These are phyloP conservation scores for Phaetusa simplex DNA, from an alignment of 2,113 vertebrate genomes.

Conservation along the genomic window DNA sequence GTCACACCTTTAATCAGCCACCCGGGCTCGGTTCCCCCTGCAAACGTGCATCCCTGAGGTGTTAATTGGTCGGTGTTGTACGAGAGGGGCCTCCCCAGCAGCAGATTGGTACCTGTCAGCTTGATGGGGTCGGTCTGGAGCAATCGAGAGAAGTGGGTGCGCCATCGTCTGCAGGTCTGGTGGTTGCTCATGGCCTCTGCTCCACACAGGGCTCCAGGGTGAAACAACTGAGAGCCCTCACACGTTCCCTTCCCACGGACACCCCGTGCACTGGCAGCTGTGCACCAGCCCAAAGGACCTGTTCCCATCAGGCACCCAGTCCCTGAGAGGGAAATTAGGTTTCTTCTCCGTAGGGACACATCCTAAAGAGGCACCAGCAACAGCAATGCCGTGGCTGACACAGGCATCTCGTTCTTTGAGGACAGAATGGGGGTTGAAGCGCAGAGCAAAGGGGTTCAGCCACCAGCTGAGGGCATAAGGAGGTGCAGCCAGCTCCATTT, in stretches of 20 bases:
- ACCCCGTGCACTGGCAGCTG: neutral
- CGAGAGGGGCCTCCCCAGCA: neutral
- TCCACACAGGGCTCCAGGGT: neutral
- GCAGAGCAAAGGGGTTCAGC: neutral
- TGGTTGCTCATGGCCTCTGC: neutral
- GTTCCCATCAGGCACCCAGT: rapidly evolving
- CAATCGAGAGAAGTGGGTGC: neutral
- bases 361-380: neutral
- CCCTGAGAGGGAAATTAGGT: neutral
- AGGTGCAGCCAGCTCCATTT: neutral
- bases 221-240: neutral
- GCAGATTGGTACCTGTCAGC: neutral
- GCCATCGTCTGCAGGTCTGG: neutral
- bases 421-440: neutral
- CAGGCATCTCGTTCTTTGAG: neutral
- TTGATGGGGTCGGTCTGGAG: neutral
- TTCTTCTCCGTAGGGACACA: neutral
- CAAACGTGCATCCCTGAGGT: neutral
- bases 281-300: neutral
- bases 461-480: neutral
- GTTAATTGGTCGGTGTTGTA: neutral
- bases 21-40: neutral
- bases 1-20: neutral
- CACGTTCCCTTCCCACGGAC: neutral
- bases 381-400: neutral